These are phyloP conservation scores for Menidia beryllina DNA, from an alignment of 2,113 vertebrate genomes.

Conservation along the genomic window DNA sequence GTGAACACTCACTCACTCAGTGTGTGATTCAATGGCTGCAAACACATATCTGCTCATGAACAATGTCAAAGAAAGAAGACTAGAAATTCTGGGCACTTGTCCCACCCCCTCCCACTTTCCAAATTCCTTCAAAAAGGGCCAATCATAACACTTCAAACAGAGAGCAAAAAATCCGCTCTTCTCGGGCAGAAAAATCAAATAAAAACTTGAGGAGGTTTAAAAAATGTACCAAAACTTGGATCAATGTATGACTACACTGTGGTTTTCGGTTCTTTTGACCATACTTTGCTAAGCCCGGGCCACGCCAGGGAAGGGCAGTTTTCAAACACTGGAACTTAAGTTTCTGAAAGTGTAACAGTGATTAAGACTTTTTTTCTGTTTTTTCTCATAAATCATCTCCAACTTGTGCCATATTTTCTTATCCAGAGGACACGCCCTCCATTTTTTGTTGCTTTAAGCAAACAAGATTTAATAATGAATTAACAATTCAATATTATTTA, in stretches of 20 bases:
- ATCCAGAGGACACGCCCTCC: too few relatives aligned
- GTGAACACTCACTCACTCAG: slow-evolving; percentile 29
- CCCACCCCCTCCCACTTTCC: not conserved
- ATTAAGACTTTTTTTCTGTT: not conserved
- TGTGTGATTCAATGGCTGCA: slow-evolving; percentile 17
- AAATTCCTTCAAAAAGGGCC: slow-evolving; percentile 1
- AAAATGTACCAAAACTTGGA: not conserved
- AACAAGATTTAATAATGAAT: too few relatives aligned
- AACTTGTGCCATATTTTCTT: too few relatives aligned
- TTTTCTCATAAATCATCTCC: not conserved
- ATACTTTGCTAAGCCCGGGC: not conserved
- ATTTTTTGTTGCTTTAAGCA: too few relatives aligned
- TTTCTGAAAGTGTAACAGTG: not conserved
- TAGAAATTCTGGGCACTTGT: slow-evolving; percentile 55
- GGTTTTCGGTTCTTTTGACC: not conserved
- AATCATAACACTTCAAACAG: not conserved
- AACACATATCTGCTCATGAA: not conserved
- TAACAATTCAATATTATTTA: too few relatives aligned
- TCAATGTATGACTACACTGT: not conserved
- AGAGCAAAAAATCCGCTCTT: not conserved
- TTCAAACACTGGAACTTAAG: not conserved
- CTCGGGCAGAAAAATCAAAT: not conserved
- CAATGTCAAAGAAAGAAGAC: slow-evolving; percentile 65
- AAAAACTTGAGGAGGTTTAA: not conserved
- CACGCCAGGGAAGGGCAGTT: slow-evolving; percentile 1